Conservation (phyloP, 2,888 invertebrate genomes). For the Meta bourneti region DNA sequence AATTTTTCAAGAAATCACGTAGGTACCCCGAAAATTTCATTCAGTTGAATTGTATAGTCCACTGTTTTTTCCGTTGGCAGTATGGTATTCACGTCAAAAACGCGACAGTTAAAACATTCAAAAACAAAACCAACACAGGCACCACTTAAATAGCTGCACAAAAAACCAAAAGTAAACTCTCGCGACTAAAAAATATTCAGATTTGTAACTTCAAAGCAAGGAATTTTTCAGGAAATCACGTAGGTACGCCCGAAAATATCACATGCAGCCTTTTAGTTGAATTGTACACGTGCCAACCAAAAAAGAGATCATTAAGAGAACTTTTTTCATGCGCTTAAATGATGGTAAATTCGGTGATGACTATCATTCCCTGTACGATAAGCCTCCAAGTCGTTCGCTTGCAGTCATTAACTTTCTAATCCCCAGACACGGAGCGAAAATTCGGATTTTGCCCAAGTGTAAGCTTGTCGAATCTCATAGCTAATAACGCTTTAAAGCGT, state of each 20-base stretch:
- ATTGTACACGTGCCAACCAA: slow-evolving; percentile 19
- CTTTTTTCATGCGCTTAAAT: slow-evolving; percentile 23
- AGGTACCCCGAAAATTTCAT: too few relatives aligned
- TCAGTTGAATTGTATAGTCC: too few relatives aligned
- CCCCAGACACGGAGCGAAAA: not conserved
- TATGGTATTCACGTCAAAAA: too few relatives aligned
- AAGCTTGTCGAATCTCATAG: not conserved
- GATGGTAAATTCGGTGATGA: slow-evolving; percentile 38
- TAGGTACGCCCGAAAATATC: not conserved
- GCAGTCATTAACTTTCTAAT: slow-evolving; percentile 56
- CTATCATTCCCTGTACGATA: slow-evolving; percentile 47
- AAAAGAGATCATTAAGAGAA: slow-evolving; percentile 24
- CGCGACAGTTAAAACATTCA: too few relatives aligned
- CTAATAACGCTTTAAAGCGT: slow-evolving; percentile 56
- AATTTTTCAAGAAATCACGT: too few relatives aligned
- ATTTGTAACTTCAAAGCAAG: too few relatives aligned
- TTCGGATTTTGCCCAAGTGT: slow-evolving; percentile 36
- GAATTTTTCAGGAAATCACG: too few relatives aligned
- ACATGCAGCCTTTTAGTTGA: not conserved
- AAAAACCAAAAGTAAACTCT: too few relatives aligned
- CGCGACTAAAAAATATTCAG: too few relatives aligned
- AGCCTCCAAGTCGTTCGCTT: slow-evolving; percentile 10
- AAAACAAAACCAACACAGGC: too few relatives aligned
- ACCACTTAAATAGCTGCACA: too few relatives aligned
- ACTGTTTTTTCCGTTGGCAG: too few relatives aligned